Evolutionary conservation across 35 echinoderm and acorn worm species (phyloP), one percentile per base, ranked within the genome.

Genomic region (Chiridota heheva): DNA sequence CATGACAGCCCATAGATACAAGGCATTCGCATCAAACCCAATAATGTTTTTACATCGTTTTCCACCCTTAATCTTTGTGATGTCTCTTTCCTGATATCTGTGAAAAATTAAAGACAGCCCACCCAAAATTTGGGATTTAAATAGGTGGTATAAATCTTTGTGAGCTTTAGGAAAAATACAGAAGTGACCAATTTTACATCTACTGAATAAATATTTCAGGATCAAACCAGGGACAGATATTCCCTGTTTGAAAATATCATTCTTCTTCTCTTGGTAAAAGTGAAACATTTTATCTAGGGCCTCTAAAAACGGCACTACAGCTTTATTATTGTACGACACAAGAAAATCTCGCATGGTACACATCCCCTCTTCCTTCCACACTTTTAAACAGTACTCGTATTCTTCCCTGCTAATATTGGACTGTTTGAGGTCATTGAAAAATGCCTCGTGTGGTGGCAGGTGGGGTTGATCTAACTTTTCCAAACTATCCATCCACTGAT

Each of bases 261-360:
- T 71, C n/a, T 49, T 27, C 29, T 78, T 56, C 8, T 57, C 76
- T n/a, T 40, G 25, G 24, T 89, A 73, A 46, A 89, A 89, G 12
- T 12, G 0, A 81, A 71, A 68, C 86, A 89, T 89, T 60, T 89
- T 82, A 1, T 89, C 46, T 20, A 81, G 3, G 0, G 86, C 77
- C 51, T 89, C 38, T 22, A 89, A 18, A 40, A 89, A 89, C 25
- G 66, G 86, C 42, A 60, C 47, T 1, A 81, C 76, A 44, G 81
- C 77, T 46, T 62, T 67, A 35, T 89, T 89, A 44, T 81, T 89
- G 64, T 89, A 89, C 86, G 76, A 89, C 18, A 72, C 40, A 4
- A 89, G 72, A 24, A 89, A 82, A n/a, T 76, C 78, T 42, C 27
- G 7, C 12, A 88, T 44, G 7, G 75, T 70, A 18, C 7, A 26